A percentile compares a stretch with the other conserved stretches of the same genome.
Conservation (phyloP, 2,888 invertebrate genomes). For the Cryptocephalus primarius region DNA sequence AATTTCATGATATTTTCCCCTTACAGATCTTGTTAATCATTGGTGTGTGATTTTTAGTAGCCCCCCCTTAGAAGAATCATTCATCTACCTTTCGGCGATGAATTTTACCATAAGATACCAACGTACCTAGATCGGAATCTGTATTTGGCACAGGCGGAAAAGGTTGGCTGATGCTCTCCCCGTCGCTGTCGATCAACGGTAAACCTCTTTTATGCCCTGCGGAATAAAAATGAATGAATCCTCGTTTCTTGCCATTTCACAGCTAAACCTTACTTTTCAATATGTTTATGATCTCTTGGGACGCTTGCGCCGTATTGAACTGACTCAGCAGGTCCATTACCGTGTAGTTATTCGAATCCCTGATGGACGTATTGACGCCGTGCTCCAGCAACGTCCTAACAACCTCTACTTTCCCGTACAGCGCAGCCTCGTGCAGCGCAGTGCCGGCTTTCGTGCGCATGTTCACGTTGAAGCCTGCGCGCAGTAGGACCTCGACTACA, state of each 20-base stretch:
- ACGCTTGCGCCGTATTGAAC: constrained; percentile 73
- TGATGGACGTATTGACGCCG: constrained; percentile 71
- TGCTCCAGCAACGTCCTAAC: constrained; percentile 69
- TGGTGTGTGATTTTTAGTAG: too few relatives aligned
- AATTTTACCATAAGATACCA: too few relatives aligned
- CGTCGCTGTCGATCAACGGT: constrained; percentile 33
- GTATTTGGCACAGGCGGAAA: constrained; percentile 56
- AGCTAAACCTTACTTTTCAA: constrained; percentile 58
- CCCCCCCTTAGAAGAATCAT: too few relatives aligned
- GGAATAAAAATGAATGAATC: neutral
- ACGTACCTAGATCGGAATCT: constrained; percentile 41
- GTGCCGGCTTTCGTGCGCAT: constrained; percentile 77
- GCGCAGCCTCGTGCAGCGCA: constrained; percentile 86
- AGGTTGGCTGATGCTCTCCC: constrained; percentile 38
- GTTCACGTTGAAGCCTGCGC: constrained; percentile 82
- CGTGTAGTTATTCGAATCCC: constrained; percentile 70
- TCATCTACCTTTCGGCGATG: too few relatives aligned
- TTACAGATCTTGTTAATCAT: too few relatives aligned
- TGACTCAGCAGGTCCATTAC: constrained; percentile 78
- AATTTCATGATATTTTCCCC: too few relatives aligned
- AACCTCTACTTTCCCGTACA: constrained; percentile 83
- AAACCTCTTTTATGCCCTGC: constrained; percentile 28
- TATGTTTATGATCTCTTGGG: constrained; percentile 74
- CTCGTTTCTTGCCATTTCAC: neutral
- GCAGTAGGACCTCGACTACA: constrained; percentile 72